phyloP scores from a whole-genome alignment of 2,888 invertebrate species.

The Sinentomon sp. region DNA sequence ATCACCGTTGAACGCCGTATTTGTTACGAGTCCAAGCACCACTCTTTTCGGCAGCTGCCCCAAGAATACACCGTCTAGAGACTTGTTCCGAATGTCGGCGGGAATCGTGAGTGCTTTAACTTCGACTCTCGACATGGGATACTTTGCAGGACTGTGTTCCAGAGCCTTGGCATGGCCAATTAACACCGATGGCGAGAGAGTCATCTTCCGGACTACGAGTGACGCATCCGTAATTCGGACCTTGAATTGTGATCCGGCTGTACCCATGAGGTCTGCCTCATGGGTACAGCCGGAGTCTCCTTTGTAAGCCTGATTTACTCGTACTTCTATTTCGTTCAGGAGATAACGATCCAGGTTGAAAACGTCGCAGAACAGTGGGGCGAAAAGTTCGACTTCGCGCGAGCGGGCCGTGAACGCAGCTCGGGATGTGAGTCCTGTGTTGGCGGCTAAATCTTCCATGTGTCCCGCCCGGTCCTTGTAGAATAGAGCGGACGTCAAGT shows the following conservation, averaged over 20 bases:
- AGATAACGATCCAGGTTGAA: too few relatives aligned
- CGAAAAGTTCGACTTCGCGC: too few relatives aligned
- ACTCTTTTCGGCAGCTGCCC: slow-evolving; percentile 10
- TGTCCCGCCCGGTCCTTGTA: slow-evolving; percentile 5
- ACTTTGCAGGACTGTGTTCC: slow-evolving; percentile 14
- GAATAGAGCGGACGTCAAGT: slow-evolving; percentile 8
- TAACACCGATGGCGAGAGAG: slow-evolving; percentile 15
- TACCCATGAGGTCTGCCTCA: too few relatives aligned
- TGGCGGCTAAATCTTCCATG: neutral
- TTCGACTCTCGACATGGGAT: slow-evolving; percentile 13
- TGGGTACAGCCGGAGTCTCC: too few relatives aligned
- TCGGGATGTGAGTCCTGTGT: slow-evolving; percentile 7
- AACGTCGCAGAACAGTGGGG: too few relatives aligned
- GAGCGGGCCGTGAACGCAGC: slow-evolving; percentile 6
- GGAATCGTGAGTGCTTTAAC: slow-evolving; percentile 14
- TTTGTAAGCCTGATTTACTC: slow-evolving; percentile 9
- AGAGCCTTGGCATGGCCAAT: slow-evolving; percentile 15
- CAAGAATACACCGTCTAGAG: slow-evolving; percentile 10
- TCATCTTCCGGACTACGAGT: slow-evolving; percentile 14
- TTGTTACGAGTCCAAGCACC: slow-evolving; percentile 10
- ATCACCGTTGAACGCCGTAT: too few relatives aligned
- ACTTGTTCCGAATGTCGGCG: slow-evolving; percentile 8
- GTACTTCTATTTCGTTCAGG: slow-evolving; percentile 11
- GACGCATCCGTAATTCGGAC: slow-evolving; percentile 13
- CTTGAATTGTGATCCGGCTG: slow-evolving; percentile 6